Conservation (phyloP, 2,113 vertebrate genomes). For the Lasiurus borealis region DNA sequence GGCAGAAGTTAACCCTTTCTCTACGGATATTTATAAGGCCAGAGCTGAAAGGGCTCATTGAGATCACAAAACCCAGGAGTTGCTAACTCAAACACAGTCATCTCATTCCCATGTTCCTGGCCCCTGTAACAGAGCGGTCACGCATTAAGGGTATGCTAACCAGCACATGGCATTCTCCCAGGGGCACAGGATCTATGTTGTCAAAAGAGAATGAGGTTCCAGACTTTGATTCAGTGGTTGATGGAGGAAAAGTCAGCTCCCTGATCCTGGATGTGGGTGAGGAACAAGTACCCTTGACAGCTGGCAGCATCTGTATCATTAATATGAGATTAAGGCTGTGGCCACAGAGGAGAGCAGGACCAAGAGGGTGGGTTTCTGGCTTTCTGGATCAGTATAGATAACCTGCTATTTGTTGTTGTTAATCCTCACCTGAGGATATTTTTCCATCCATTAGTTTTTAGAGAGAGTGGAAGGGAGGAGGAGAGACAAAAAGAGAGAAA, state of each 20-base stretch:
- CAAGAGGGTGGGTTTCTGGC: not conserved
- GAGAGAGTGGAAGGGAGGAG: no score
- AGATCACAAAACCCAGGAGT: not conserved
- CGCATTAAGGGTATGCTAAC: accelerated
- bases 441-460: no score
- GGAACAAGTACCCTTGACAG: not conserved
- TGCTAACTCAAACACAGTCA: not conserved
- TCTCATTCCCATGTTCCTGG: not conserved
- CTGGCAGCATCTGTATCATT: not conserved
- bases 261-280: not conserved
- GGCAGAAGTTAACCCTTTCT: not conserved
- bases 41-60: not conserved
- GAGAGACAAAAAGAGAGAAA: no score
- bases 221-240: not conserved
- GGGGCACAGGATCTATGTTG: not conserved
- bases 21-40: not conserved
- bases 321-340: not conserved
- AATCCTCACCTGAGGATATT: no score
- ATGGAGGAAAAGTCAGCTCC: not conserved
- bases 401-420: no score
- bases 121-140: not conserved
- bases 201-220: not conserved
- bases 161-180: not conserved
- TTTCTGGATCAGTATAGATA: not conserved
- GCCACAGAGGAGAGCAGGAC: not conserved